A percentile compares a stretch with the other conserved stretches of the same genome.
These are phyloP conservation scores for Mesochorus sp. DNA, from an alignment of 2,888 invertebrate species.

Conservation along the genomic window DNA sequence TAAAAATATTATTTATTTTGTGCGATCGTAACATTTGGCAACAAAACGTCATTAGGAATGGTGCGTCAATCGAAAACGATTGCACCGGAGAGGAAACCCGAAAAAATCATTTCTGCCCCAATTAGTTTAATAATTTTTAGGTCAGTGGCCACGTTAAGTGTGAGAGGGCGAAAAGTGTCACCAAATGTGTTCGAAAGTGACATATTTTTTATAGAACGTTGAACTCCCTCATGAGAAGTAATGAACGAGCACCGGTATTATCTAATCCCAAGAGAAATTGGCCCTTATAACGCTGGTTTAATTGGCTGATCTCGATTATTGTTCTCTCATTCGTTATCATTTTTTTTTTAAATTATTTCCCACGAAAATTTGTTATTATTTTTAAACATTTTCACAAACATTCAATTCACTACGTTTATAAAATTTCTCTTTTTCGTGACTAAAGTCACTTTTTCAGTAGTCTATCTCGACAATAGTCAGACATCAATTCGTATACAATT, in stretches of 20 bases:
- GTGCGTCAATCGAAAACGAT: background rate
- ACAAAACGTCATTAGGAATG: too few species aligned
- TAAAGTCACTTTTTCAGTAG: too few species aligned
- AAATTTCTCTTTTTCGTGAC: too few species aligned
- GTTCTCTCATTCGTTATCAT: background rate
- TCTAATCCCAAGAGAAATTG: conserved; percentile 3
- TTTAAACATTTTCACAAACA: too few species aligned
- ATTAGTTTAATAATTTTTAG: conserved; percentile 6
- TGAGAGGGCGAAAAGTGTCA: too few species aligned
- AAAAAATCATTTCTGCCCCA: background rate
- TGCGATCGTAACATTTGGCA: background rate
- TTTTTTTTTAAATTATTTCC: background rate
- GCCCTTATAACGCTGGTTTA: background rate
- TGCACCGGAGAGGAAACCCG: background rate
- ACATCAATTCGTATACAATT: background rate
- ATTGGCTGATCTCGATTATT: background rate
- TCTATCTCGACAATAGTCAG: background rate
- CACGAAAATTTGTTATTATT: too few species aligned
- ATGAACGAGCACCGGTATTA: background rate
- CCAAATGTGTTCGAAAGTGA: background rate
- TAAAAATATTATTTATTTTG: background rate
- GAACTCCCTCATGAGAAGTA: background rate
- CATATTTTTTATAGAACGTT: background rate
- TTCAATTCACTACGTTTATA: too few species aligned
- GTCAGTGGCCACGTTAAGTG: too few species aligned